These are phyloP conservation scores for Orthosia gothica DNA, from an alignment of 2,888 invertebrate genomes.

Conservation along the genomic window DNA sequence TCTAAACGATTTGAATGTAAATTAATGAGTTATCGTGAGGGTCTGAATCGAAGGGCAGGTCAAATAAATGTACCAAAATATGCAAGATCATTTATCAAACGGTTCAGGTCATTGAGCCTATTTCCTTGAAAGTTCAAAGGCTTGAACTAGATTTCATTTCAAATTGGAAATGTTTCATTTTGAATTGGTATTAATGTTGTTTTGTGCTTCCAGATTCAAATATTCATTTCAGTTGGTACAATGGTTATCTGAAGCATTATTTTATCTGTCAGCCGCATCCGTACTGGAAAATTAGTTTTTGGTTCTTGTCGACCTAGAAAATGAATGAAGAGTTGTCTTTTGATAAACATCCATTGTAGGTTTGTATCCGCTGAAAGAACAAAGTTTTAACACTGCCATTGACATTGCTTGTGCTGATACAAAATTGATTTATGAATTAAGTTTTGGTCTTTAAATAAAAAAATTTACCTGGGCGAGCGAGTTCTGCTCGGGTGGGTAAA, in stretches of 20 bases:
- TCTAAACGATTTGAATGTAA: slow-evolving; percentile 37
- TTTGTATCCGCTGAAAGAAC: background rate
- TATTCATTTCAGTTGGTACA: slow-evolving; percentile 13
- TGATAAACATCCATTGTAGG: background rate
- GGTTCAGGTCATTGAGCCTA: slow-evolving; percentile 46
- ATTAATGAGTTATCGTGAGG: slow-evolving; percentile 32
- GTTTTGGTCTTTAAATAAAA: background rate
- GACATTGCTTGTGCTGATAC: background rate
- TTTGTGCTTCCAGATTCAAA: slow-evolving; percentile 11
- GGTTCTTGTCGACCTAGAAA: background rate
- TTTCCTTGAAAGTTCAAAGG: slow-evolving; percentile 44
- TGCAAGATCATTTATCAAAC: slow-evolving; percentile 49
- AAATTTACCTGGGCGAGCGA: too few species aligned
- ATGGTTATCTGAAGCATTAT: background rate
- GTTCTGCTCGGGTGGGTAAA: too few species aligned
- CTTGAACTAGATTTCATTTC: slow-evolving; percentile 34
- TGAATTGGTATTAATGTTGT: slow-evolving; percentile 15
- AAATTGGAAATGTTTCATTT: slow-evolving; percentile 38
- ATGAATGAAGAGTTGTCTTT: slow-evolving; percentile 10
- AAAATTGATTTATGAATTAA: background rate
- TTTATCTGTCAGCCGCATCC: slow-evolving; percentile 14
- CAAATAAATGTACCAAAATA: slow-evolving; percentile 45
- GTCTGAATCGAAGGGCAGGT: slow-evolving; percentile 33
- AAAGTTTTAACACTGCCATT: background rate
- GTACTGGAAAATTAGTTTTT: slow-evolving; percentile 11